phyloP scores from a whole-genome alignment of 2,797 vertebrate species.

The Hydrocynus forskahlii region DNA sequence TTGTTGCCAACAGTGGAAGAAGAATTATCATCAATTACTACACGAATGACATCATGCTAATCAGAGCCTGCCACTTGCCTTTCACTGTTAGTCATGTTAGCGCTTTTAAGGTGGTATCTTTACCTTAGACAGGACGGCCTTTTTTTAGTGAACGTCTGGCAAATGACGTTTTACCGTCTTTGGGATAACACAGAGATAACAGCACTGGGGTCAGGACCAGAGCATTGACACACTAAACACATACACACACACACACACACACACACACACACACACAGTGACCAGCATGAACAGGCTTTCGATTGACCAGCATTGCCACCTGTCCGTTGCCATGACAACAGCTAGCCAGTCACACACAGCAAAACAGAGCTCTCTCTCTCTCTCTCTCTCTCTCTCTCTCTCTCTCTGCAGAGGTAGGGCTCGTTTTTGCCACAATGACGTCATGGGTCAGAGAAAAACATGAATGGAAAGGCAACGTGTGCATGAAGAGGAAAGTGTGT shows the following conservation, averaged over 20 bases:
- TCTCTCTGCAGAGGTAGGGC: constrained; percentile 63
- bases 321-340: constrained; percentile 63
- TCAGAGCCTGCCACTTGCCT: too few relatives aligned
- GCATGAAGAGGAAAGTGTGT: constrained; percentile 20
- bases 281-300: constrained; percentile 56
- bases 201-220: constrained; percentile 19
- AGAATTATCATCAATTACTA: too few relatives aligned
- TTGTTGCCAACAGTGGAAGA: neutral
- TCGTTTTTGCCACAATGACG: constrained; percentile 63
- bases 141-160: neutral
- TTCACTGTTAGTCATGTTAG: neutral
- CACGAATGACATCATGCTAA: too few relatives aligned
- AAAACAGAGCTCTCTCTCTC: constrained; percentile 39
- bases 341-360: constrained; percentile 40
- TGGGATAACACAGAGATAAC: neutral
- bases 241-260: neutral
- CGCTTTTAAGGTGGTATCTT: neutral
- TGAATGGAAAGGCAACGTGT: constrained; percentile 68
- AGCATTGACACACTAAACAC: constrained; percentile 30
- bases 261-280: constrained; percentile 16
- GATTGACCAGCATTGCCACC: constrained; percentile 73
- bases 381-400: constrained; percentile 49
- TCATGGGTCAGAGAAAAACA: constrained; percentile 67
- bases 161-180: neutral
- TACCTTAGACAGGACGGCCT: too few relatives aligned